Percentiles rank a stretch among this genome's conserved stretches.
These are phyloP conservation scores for Ectemnius cavifrons DNA, from an alignment of 2,888 invertebrate species.

Conservation along the genomic window DNA sequence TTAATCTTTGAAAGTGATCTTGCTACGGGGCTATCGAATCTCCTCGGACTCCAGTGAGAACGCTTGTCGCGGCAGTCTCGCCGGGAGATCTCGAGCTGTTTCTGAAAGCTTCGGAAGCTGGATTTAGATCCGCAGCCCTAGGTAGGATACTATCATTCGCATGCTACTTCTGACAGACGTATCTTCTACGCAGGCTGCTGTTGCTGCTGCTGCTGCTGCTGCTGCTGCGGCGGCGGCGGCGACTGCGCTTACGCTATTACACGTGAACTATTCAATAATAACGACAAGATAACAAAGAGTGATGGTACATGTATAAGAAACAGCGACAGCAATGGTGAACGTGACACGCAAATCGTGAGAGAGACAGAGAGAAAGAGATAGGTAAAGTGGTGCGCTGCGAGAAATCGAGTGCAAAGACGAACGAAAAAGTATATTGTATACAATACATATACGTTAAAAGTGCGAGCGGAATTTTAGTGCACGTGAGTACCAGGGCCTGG, in stretches of 20 bases:
- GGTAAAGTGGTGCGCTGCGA: conserved; percentile 56
- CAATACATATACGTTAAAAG: conserved; percentile 16
- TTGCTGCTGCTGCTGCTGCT: conserved; percentile 49
- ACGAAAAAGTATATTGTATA: conserved; percentile 14
- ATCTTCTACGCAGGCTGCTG: conserved; percentile 39
- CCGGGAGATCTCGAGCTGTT: too few species aligned
- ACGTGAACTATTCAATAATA: conserved; percentile 44
- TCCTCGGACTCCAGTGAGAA: too few species aligned
- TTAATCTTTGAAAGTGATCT: background rate
- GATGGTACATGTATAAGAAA: conserved; percentile 10
- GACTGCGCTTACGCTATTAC: conserved; percentile 54
- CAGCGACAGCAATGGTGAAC: conserved; percentile 9
- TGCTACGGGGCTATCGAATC: conserved; percentile 2
- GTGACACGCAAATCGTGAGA: conserved; percentile 19
- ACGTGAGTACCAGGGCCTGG: conserved; percentile 14
- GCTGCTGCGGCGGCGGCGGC: conserved; percentile 48
- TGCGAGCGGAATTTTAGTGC: conserved; percentile 25
- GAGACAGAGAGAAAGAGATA: conserved; percentile 15
- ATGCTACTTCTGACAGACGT: conserved; percentile 38
- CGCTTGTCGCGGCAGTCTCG: too few species aligned
- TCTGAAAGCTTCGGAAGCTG: too few species aligned
- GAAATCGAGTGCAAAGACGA: conserved; percentile 19
- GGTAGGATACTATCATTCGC: conserved; percentile 28
- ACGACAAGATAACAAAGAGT: conserved; percentile 27
- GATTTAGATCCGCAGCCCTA: conserved; percentile 41